Conservation (phyloP, 2,113 vertebrate genomes). For the Lophura nycthemera region DNA sequence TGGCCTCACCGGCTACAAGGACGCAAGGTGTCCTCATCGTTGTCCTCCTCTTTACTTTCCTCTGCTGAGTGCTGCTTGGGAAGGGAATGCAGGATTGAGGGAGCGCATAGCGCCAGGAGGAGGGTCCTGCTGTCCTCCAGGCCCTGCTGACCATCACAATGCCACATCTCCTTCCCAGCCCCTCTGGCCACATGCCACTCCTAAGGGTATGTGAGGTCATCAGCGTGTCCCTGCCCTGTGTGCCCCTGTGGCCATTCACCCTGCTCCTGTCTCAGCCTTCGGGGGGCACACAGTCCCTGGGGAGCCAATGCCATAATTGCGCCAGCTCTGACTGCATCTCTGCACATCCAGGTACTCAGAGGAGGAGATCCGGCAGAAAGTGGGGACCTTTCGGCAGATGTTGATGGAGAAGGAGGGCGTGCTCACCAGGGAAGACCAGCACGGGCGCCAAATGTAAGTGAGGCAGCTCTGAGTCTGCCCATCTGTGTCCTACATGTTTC, state of each 20-base stretch:
- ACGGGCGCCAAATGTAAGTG: conserved; percentile 90
- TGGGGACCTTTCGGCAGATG: conserved; percentile 97
- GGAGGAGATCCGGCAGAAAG: conserved; percentile 96
- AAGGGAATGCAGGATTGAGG: neutral
- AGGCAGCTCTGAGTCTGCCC: neutral
- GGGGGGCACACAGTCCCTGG: neutral
- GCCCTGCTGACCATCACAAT: neutral
- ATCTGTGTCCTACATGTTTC: fast-evolving
- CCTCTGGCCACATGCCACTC: fast-evolving
- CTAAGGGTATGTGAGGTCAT: neutral
- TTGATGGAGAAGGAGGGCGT: conserved; percentile 99
- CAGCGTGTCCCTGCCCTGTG: neutral
- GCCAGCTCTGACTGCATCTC: neutral
- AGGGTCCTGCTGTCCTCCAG: neutral
- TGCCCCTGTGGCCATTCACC: neutral
- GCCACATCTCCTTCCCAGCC: neutral
- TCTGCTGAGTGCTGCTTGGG: neutral
- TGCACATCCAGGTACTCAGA: conserved; percentile 87
- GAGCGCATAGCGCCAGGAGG: neutral
- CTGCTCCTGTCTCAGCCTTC: neutral
- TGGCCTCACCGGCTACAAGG: fast-evolving
- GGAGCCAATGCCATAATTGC: fast-evolving
- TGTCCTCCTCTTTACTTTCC: neutral
- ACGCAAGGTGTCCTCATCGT: fast-evolving
- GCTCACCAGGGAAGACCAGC: conserved; percentile 91